Conservation (phyloP, 2,888 invertebrate species). For the Chaitophorus viminalis region DNA sequence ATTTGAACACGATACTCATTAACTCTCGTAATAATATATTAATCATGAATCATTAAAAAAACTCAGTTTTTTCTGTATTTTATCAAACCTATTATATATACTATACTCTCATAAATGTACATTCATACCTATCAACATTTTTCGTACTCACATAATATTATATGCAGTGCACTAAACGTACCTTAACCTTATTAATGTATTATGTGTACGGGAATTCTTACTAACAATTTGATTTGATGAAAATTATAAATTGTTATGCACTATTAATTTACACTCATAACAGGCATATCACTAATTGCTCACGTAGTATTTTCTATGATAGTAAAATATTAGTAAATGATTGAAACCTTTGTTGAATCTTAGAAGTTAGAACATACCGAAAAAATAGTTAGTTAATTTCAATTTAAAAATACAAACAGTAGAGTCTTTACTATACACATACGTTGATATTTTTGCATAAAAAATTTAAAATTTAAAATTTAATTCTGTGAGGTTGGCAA, state of each 20-base stretch:
- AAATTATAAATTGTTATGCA: conserved; percentile 15
- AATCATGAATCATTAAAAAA: not conserved
- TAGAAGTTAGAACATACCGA: not conserved
- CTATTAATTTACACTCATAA: not conserved
- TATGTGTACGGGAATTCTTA: not conserved
- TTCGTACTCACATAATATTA: no score
- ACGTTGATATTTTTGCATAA: not conserved
- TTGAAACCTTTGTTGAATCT: not conserved
- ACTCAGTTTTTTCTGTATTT: not conserved
- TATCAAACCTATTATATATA: no score
- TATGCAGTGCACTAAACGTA: not conserved
- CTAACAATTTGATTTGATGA: not conserved
- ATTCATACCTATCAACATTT: not conserved
- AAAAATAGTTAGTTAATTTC: not conserved
- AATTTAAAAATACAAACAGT: not conserved
- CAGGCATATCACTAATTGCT: not conserved
- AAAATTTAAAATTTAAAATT: not conserved
- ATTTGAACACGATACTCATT: not conserved
- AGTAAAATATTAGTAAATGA: not conserved
- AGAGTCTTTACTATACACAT: not conserved
- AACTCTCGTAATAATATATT: not conserved
- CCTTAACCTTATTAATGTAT: not conserved
- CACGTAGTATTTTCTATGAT: not conserved
- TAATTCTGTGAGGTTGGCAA: not conserved
- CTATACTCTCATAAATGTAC: no score